A percentile compares a stretch with the other conserved stretches of the same genome.
Conservation (phyloP, 2,888 invertebrate species). For the Phengaris alcon region DNA sequence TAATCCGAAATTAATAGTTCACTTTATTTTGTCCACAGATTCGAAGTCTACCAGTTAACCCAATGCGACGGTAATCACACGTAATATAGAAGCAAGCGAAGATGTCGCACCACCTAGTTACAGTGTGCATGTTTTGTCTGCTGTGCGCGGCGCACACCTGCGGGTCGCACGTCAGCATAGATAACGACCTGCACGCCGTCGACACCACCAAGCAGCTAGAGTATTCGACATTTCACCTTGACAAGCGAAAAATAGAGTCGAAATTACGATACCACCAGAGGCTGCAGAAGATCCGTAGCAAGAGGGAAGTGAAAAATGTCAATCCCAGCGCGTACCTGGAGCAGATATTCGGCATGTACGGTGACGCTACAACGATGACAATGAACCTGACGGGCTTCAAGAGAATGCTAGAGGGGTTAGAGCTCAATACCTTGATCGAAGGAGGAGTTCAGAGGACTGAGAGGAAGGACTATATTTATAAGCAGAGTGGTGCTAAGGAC, state of each 20-base stretch:
- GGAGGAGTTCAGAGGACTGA: constrained; percentile 58
- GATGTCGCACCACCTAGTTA: constrained; percentile 81
- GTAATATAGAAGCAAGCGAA: constrained; percentile 39
- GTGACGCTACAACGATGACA: constrained; percentile 81
- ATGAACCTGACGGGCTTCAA: constrained; percentile 84
- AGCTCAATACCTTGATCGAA: constrained; percentile 74
- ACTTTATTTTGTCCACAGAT: constrained; percentile 27
- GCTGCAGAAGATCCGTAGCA: constrained; percentile 49
- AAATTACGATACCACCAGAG: constrained; percentile 54
- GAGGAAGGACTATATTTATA: constrained; percentile 52
- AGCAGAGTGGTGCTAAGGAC: constrained; percentile 46
- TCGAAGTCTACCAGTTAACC: not conserved
- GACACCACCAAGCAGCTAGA: constrained; percentile 47
- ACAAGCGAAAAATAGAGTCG: constrained; percentile 49
- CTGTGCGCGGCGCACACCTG: constrained; percentile 89
- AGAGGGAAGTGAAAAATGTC: constrained; percentile 54
- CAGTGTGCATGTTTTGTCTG: constrained; percentile 90
- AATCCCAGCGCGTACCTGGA: constrained; percentile 81
- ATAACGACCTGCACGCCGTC: constrained; percentile 47
- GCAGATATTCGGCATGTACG: constrained; percentile 83
- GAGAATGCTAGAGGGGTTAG: constrained; percentile 80
- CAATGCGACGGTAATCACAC: constrained; percentile 4
- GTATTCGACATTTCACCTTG: constrained; percentile 46
- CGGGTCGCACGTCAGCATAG: constrained; percentile 82
- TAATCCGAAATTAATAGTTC: not conserved